Evolutionary conservation across 2,888 invertebrate species (phyloP).

Genomic region (Cryptosula pallasiana): DNA sequence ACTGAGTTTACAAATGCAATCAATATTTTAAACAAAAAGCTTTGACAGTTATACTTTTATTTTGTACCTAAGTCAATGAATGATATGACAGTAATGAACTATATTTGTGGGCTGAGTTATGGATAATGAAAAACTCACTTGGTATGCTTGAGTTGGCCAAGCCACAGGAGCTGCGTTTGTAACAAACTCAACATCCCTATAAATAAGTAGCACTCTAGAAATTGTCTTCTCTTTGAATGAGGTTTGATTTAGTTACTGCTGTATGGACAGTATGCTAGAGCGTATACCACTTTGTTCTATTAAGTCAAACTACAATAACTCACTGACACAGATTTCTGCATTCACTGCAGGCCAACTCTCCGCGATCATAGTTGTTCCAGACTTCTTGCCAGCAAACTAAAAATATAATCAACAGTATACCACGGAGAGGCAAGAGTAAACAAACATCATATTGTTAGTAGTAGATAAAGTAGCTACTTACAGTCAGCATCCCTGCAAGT

Average conservation of each 20-base stretch:
- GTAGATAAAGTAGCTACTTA: no score
- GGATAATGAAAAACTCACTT: no score
- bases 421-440: no score
- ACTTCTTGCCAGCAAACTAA: slow-evolving; percentile 9
- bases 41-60: neutral
- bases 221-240: no score
- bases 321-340: neutral
- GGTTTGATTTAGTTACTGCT: no score
- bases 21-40: neutral
- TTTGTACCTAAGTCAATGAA: neutral
- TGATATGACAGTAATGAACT: neutral
- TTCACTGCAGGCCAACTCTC: neutral
- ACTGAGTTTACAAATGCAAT: no score
- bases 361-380: neutral
- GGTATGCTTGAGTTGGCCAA: neutral
- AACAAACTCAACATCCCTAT: neutral
- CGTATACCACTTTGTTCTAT: no score
- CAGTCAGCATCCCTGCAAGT: neutral
- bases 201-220: no score
- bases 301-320: neutral
- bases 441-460: no score
- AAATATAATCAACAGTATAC: neutral
- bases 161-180: neutral
- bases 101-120: no score
- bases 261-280: no score